phyloP scores from a whole-genome alignment of 2,888 invertebrate genomes.

The Tineola bisselliella region DNA sequence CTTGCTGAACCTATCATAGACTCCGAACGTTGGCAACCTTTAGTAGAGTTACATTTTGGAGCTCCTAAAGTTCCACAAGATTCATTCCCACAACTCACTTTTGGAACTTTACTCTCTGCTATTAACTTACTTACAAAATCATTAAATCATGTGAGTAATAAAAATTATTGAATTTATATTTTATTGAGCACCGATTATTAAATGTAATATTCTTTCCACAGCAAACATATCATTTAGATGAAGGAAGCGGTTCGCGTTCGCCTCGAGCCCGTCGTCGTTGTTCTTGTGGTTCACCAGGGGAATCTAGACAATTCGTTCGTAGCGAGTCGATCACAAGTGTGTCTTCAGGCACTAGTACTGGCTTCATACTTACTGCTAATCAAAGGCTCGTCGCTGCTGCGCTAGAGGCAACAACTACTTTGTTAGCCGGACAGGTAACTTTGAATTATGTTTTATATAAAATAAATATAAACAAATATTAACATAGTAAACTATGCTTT shows the following conservation, averaged over 20 bases:
- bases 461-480: not conserved
- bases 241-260: slow-evolving; percentile 46
- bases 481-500: slow-evolving; percentile 8
- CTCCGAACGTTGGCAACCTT: slow-evolving; percentile 65
- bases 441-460: not conserved
- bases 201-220: not conserved
- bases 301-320: slow-evolving; percentile 35
- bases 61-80: slow-evolving; percentile 68
- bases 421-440: slow-evolving; percentile 66
- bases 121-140: slow-evolving; percentile 68
- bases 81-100: slow-evolving; percentile 63
- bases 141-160: slow-evolving; percentile 68
- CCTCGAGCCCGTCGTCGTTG: slow-evolving; percentile 47
- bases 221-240: slow-evolving; percentile 55
- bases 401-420: slow-evolving; percentile 62
- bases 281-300: slow-evolving; percentile 43
- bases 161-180: too few species aligned
- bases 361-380: slow-evolving; percentile 53
- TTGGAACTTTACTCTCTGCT: slow-evolving; percentile 68
- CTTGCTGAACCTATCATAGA: slow-evolving; percentile 64
- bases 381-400: slow-evolving; percentile 64
- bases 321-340: slow-evolving; percentile 60
- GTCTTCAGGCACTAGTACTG: slow-evolving; percentile 44
- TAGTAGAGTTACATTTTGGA: slow-evolving; percentile 70
- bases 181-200: too few species aligned